phyloP scores from a whole-genome alignment of 2,888 invertebrate genomes.

The Pyralis farinalis region DNA sequence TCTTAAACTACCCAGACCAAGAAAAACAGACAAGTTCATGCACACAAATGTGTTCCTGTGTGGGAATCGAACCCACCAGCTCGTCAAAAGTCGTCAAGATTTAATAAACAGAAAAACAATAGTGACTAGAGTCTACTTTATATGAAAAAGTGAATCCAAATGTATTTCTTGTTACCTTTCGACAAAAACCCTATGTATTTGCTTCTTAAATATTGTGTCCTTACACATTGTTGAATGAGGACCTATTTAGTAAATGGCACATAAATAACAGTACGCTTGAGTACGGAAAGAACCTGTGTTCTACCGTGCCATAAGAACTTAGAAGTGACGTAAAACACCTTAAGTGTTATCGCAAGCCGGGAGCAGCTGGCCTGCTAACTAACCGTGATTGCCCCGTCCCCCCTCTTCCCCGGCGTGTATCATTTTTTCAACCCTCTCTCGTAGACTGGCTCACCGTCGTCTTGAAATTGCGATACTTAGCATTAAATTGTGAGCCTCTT shows the following conservation, averaged over 20 bases:
- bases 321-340: conserved; percentile 52
- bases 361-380: conserved; percentile 68
- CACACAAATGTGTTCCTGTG: no score
- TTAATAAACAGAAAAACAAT: no score
- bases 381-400: conserved; percentile 56
- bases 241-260: not conserved
- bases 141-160: no score
- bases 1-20: no score
- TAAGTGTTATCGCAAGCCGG: conserved; percentile 50
- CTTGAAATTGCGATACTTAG: conserved; percentile 75
- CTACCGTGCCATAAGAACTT: conserved; percentile 32
- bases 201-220: no score
- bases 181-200: no score
- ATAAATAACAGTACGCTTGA: conserved; percentile 11
- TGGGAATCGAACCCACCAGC: no score
- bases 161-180: no score
- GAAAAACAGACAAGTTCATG: no score
- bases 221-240: not conserved
- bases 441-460: conserved; percentile 52
- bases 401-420: conserved; percentile 46
- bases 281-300: conserved; percentile 32
- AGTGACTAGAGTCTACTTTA: no score
- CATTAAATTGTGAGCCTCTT: conserved; percentile 74
- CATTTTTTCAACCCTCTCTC: conserved; percentile 70
- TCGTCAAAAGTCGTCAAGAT: no score